These are phyloP conservation scores for Sciurus carolinensis DNA, from an alignment of 2,797 vertebrate genomes.

Conservation along the genomic window DNA sequence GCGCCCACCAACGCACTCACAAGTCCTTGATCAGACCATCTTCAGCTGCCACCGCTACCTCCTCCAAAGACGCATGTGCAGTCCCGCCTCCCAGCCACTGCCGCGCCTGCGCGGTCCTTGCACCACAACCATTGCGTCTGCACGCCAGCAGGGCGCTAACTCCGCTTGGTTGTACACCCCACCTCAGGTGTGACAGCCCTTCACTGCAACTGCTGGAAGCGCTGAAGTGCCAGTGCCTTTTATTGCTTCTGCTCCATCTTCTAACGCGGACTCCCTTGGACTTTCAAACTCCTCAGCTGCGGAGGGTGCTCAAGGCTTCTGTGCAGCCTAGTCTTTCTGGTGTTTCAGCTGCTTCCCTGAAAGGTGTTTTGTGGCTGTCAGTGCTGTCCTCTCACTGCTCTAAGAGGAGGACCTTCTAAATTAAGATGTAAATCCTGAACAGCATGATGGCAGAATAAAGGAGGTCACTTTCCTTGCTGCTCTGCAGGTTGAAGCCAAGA, in stretches of 20 bases:
- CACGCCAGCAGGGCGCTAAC: not conserved
- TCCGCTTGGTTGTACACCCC: constrained; percentile 47
- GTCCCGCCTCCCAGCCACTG: not conserved
- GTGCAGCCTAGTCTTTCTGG: not conserved
- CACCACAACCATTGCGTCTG: constrained; percentile 68
- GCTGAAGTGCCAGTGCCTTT: rapidly evolving
- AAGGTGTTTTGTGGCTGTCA: not conserved
- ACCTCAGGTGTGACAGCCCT: not conserved
- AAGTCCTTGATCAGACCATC: constrained; percentile 97
- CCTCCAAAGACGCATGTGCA: constrained; percentile 72
- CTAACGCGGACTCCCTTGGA: rapidly evolving
- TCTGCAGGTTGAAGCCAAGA: no score
- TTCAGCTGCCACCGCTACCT: constrained; percentile 82
- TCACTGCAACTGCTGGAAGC: constrained; percentile 38
- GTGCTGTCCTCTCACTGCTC: rapidly evolving
- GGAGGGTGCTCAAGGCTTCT: rapidly evolving
- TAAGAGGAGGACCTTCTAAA: not conserved
- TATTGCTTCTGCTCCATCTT: not conserved
- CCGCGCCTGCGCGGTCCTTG: constrained; percentile 81
- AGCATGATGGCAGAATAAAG: no score
- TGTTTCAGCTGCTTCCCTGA: not conserved
- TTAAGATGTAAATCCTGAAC: not conserved
- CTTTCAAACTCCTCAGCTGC: rapidly evolving
- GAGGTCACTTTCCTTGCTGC: no score
- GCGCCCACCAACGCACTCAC: constrained; percentile 90